Conservation (phyloP, 1,140 invertebrate species). For the Lasaia peninsularis region DNA sequence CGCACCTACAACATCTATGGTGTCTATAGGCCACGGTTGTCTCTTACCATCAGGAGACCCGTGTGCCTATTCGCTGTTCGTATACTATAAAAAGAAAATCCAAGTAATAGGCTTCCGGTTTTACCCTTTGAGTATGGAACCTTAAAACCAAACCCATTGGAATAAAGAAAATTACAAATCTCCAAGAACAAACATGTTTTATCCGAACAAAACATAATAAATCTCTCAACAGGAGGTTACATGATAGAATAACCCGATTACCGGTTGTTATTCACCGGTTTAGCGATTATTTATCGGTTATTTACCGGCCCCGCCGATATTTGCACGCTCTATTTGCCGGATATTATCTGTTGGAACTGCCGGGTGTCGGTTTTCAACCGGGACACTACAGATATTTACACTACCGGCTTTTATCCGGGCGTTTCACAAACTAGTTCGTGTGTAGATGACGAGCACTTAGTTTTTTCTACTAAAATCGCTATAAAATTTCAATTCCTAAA, state of each 20-base stretch:
- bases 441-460: not conserved
- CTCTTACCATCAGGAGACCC: too few species aligned
- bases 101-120: too few species aligned
- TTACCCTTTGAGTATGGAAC: too few species aligned
- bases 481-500: too few species aligned
- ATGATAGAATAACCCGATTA: conserved; percentile 32
- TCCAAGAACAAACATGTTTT: conserved; percentile 1
- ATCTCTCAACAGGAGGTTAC: conserved; percentile 31
- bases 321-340: conserved; percentile 28
- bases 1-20: too few species aligned
- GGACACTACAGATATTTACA: not conserved
- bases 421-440: conserved; percentile 5
- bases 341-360: conserved; percentile 29
- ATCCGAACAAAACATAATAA: conserved; percentile 26
- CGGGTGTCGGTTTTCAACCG: conserved; percentile 23
- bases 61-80: too few species aligned
- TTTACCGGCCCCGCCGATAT: conserved; percentile 22
- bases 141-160: too few species aligned
- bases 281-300: conserved; percentile 21
- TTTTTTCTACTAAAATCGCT: not conserved
- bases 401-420: not conserved
- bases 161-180: not conserved
- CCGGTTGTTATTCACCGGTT: conserved; percentile 15
- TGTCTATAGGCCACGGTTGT: too few species aligned
- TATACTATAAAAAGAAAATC: too few species aligned